Percentiles rank a stretch among this genome's conserved stretches.
These are phyloP conservation scores for Drosophila ambigua DNA, from an alignment of 1,140 invertebrate species.

Conservation along the genomic window DNA sequence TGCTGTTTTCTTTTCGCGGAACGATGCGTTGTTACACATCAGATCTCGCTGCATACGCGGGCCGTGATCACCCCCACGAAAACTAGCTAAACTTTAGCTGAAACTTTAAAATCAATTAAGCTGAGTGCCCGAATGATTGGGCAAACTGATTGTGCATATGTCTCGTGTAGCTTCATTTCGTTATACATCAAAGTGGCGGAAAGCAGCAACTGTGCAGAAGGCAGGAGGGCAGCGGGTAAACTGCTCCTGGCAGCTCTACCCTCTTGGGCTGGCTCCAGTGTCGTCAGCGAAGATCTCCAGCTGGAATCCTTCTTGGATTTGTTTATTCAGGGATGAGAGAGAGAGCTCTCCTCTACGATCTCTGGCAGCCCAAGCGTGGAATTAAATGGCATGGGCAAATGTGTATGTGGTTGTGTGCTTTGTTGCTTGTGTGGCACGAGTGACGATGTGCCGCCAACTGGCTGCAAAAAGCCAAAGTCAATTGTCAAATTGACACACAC, in stretches of 20 bases:
- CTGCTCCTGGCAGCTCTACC: too few relatives aligned
- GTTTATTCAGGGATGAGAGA: too few relatives aligned
- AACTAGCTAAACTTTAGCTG: conserved; percentile 10
- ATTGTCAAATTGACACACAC: conserved; percentile 66
- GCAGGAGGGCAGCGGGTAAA: too few relatives aligned
- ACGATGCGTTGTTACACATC: conserved; percentile 33
- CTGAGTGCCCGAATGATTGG: conserved; percentile 71
- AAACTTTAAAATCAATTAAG: conserved; percentile 78
- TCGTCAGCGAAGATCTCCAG: too few relatives aligned
- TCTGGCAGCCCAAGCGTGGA: too few relatives aligned
- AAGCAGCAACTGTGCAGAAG: too few relatives aligned
- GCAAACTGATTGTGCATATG: conserved; percentile 53
- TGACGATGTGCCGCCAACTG: conserved; percentile 2
- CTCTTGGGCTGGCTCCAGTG: too few relatives aligned
- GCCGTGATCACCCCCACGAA: background rate
- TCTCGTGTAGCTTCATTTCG: too few relatives aligned
- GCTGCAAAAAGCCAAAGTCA: conserved; percentile 60
- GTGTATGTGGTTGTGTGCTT: background rate
- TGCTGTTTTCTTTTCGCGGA: background rate
- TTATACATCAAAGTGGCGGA: too few relatives aligned
- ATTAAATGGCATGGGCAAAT: too few relatives aligned
- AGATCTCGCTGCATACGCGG: conserved; percentile 8
- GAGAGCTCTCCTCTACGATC: too few relatives aligned
- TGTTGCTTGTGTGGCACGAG: conserved; percentile 21
- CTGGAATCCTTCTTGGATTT: too few relatives aligned